Evolutionary conservation across 1,140 invertebrate genomes (phyloP), one percentile per base, ranked within the genome.

Genomic region (Atta texana): DNA sequence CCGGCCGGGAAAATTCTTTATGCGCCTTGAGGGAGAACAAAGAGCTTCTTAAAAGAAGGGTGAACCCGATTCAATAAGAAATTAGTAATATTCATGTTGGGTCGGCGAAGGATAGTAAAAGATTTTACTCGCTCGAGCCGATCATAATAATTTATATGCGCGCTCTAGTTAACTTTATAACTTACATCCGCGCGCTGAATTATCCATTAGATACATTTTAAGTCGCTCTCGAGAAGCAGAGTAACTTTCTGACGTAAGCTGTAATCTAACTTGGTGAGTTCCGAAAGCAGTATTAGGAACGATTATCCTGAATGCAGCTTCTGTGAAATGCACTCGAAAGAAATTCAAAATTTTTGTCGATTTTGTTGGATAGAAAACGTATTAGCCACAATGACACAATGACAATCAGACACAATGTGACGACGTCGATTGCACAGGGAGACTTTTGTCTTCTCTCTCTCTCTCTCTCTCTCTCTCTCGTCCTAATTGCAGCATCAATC

Each of bases 171-270:
- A 90, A 87, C 88, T 90, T 75, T 86, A 55, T 68, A 89, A 89
- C 88, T 85, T 85, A 85, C 68, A 85, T 78, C 89, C 18, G 85
- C 78, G 53, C 51, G 51, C 51, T 63, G 28, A 85, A 86, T 87
- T 84, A 63, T 64, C 76, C 85, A 87, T 87, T 59, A 90, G 75
- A 88, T 90, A 90, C 75, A 90, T 90, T 90, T 90, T 85, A 90
- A 90, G 85, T 88, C 88, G 59, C 24, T 53, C 72, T 74, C 44
- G 75, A 39, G 55, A 53, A 85, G 69, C n/a, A 53, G 55, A 77
- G 59, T 76, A 90, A 89, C 74, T 80, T 68, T 71, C 55, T 53
- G 66, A 14, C 64, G 39, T 78, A 87, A 87, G 85, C 78, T 72
- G 55, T 87, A 81, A 87, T 85, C 63, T 78, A 78, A 82, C 66